A percentile compares a stretch with the other conserved stretches of the same genome.
These are phyloP conservation scores for Esperia sulphurella DNA, from an alignment of 2,888 invertebrate species.

Conservation along the genomic window DNA sequence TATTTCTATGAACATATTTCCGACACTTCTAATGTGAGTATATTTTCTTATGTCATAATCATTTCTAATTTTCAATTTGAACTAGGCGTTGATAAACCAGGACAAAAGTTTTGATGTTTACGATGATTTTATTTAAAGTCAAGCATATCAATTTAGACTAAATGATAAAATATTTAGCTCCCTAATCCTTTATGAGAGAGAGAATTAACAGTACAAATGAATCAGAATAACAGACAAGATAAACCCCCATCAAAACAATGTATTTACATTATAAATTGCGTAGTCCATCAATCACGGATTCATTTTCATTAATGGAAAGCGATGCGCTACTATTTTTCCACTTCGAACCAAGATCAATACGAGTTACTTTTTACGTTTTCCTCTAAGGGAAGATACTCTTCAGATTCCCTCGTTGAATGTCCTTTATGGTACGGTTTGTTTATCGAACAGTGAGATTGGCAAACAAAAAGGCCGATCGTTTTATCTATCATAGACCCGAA, in stretches of 20 bases:
- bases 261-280: constrained; percentile 4
- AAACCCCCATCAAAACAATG: constrained; percentile 1
- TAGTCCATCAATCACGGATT: constrained; percentile 28
- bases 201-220: background rate
- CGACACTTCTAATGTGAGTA: too few relatives aligned
- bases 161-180: background rate
- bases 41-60: too few relatives aligned
- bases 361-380: constrained; percentile 36
- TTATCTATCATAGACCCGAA: constrained; percentile 33
- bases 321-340: constrained; percentile 23
- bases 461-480: constrained; percentile 35
- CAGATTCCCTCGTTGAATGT: constrained; percentile 36
- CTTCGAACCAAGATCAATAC: constrained; percentile 22
- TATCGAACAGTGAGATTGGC: constrained; percentile 44
- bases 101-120: too few relatives aligned
- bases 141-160: too few relatives aligned
- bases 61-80: too few relatives aligned
- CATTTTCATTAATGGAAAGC: constrained; percentile 29
- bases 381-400: constrained; percentile 37
- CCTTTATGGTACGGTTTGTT: constrained; percentile 49
- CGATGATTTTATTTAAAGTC: too few relatives aligned
- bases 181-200: background rate
- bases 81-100: too few relatives aligned
- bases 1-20: too few relatives aligned
- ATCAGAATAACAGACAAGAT: background rate